Evolutionary conservation across 2,888 invertebrate species (phyloP).

Genomic region (Anagyrus pseudococci): DNA sequence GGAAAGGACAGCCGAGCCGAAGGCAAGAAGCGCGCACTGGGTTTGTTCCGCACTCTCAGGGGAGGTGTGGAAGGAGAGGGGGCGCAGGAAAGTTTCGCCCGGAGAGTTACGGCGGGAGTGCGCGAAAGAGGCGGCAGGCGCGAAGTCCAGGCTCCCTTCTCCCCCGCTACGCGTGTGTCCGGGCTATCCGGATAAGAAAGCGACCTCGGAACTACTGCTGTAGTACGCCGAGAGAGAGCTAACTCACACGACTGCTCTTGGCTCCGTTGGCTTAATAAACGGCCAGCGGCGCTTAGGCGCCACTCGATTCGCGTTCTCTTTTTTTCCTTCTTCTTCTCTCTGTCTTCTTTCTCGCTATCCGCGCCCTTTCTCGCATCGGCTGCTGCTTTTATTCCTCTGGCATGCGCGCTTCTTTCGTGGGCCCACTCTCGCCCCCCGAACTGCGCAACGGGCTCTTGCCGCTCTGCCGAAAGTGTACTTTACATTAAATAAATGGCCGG

Average conservation of each 20-base stretch:
- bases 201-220: too few relatives aligned
- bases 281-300: slow-evolving; percentile 27
- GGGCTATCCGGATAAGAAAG: not conserved
- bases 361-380: too few relatives aligned
- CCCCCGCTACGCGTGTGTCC: not conserved
- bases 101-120: not conserved
- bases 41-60: slow-evolving; percentile 10
- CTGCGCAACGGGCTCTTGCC: not conserved
- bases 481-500: slow-evolving; percentile 31
- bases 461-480: slow-evolving; percentile 24
- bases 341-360: too few relatives aligned
- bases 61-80: not conserved
- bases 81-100: not conserved
- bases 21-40: slow-evolving; percentile 6
- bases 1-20: not conserved
- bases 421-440: not conserved
- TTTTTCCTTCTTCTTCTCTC: too few relatives aligned
- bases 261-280: slow-evolving; percentile 42
- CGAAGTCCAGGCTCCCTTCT: not conserved
- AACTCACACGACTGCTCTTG: slow-evolving; percentile 34
- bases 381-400: too few relatives aligned
- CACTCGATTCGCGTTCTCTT: too few relatives aligned
- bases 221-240: too few relatives aligned
- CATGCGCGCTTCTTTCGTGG: slow-evolving; percentile 8
- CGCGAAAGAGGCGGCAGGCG: not conserved